These are phyloP conservation scores for Lypha dubia DNA, from an alignment of 2,888 invertebrate genomes.

Conservation along the genomic window DNA sequence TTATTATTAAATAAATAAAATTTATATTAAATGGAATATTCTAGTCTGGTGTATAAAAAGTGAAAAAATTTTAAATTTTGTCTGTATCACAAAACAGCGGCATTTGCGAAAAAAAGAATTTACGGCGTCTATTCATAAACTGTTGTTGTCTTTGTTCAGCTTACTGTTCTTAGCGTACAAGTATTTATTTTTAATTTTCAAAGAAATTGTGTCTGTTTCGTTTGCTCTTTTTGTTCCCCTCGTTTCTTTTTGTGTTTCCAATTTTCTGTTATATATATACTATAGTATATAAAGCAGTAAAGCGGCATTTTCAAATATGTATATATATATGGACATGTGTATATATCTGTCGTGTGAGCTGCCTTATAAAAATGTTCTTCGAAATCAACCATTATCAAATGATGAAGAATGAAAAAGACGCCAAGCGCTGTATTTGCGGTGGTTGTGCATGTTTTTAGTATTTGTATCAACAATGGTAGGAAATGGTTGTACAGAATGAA, in stretches of 20 bases:
- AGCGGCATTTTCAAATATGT: constrained; percentile 66
- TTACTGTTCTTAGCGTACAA: constrained; percentile 39
- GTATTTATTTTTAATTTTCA: neutral
- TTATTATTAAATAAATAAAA: constrained; percentile 34
- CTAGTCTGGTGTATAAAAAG: constrained; percentile 67
- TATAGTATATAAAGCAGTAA: constrained; percentile 44
- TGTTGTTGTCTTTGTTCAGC: constrained; percentile 76
- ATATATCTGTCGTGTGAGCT: constrained; percentile 10
- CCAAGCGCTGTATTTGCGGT: constrained; percentile 53
- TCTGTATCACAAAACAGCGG: constrained; percentile 76
- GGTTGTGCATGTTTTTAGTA: constrained; percentile 23
- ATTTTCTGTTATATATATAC: constrained; percentile 50
- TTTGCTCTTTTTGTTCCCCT: constrained; percentile 36
- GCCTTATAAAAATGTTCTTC: constrained; percentile 57
- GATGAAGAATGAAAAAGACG: constrained; percentile 47
- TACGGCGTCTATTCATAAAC: constrained; percentile 63
- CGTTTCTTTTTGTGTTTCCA: constrained; percentile 23
- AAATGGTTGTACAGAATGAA: constrained; percentile 41
- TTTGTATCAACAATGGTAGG: constrained; percentile 20
- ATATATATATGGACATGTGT: too few species aligned
- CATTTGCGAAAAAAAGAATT: constrained; percentile 69
- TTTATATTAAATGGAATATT: constrained; percentile 27
- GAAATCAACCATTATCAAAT: constrained; percentile 35
- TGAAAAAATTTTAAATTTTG: constrained; percentile 79
- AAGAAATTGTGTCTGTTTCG: constrained; percentile 57